Percentiles rank a stretch among this genome's conserved stretches.
Evolutionary conservation across 2,113 vertebrate genomes (phyloP).

Genomic region (Brachypodius melanocephalos): DNA sequence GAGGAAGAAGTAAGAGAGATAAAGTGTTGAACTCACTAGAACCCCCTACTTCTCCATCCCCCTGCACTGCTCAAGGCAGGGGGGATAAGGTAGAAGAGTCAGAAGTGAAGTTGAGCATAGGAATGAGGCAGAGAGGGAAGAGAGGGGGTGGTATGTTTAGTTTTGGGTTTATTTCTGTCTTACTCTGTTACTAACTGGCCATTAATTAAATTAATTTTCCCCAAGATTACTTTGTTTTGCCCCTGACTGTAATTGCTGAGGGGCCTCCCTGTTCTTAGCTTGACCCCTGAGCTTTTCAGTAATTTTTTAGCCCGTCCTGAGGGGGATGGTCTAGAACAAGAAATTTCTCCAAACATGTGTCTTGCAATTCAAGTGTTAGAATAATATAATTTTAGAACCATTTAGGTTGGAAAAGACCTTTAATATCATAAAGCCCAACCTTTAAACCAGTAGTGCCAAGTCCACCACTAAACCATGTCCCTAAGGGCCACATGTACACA

Average conservation of each 20-base stretch:
- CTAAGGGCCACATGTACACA: neutral
- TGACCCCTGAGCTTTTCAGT: neutral
- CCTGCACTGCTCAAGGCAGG: rapidly evolving
- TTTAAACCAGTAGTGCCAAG: neutral
- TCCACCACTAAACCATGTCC: neutral
- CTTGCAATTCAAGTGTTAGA: neutral
- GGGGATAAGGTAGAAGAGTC: neutral
- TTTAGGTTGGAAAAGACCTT: neutral
- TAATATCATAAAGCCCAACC: neutral
- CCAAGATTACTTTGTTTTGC: neutral
- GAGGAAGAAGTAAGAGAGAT: neutral
- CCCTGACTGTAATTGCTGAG: neutral
- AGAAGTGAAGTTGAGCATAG: neutral
- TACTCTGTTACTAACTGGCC: neutral
- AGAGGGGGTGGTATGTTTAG: neutral
- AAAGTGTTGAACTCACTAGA: neutral
- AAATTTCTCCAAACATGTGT: neutral
- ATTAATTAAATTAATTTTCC: neutral
- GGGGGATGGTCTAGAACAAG: neutral
- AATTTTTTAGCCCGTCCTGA: rapidly evolving
- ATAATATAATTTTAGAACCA: neutral
- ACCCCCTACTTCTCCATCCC: neutral
- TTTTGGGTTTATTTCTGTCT: neutral
- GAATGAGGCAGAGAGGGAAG: neutral
- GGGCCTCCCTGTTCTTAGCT: neutral